Evolutionary conservation across 2,113 vertebrate species (phyloP).

Genomic region (Hylia prasina): DNA sequence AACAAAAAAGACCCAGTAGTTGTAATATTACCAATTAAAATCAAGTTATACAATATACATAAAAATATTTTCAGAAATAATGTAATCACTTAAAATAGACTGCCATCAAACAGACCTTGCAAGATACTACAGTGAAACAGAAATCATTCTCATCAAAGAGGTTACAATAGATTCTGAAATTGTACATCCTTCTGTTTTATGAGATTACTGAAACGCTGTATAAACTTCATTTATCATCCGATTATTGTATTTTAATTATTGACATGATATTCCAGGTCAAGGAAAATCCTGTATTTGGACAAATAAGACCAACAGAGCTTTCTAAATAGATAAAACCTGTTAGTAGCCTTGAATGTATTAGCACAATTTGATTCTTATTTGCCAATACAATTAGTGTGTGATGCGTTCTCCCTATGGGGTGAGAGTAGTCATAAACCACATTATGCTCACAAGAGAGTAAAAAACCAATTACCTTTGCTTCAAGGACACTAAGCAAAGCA

Average conservation of each 20-base stretch:
- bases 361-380: conserved; percentile 51
- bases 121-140: neutral
- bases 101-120: neutral
- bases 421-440: conserved; percentile 9
- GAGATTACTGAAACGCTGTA: neutral
- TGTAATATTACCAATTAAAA: neutral
- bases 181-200: neutral
- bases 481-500: conserved; percentile 52
- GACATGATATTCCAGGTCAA: neutral
- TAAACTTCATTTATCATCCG: neutral
- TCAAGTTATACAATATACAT: neutral
- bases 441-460: conserved; percentile 36
- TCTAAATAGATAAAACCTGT: conserved; percentile 1
- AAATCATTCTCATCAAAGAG: neutral
- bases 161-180: neutral
- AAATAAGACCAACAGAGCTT: neutral
- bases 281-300: neutral
- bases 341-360: conserved; percentile 9
- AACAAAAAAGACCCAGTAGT: neutral
- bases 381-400: conserved; percentile 40
- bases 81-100: neutral
- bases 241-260: neutral
- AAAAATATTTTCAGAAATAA: neutral
- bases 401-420: neutral
- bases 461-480: conserved; percentile 61